These are phyloP conservation scores for Vireo altiloquus DNA, from an alignment of 2,113 vertebrate species.

Conservation along the genomic window DNA sequence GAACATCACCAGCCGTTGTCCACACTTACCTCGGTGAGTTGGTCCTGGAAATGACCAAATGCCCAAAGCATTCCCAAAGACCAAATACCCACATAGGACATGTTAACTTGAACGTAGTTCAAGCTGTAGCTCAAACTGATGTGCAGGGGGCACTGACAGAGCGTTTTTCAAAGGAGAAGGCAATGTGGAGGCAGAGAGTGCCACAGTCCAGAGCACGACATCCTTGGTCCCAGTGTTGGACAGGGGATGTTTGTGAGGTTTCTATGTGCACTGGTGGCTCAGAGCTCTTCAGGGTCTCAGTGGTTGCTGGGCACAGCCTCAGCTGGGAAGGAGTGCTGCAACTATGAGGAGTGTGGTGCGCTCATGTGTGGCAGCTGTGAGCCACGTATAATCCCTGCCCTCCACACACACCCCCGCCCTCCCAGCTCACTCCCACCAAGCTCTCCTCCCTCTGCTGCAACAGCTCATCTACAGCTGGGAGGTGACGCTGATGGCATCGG, in stretches of 20 bases:
- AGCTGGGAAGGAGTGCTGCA: background rate
- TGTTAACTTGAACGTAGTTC: background rate
- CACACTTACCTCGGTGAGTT: background rate
- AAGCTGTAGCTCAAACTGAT: background rate
- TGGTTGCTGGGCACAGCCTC: background rate
- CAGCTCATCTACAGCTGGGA: background rate
- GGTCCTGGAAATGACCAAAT: background rate
- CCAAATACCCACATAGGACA: fast-evolving
- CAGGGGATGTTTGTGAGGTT: background rate
- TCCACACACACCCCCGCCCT: fast-evolving
- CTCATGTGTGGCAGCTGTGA: fast-evolving
- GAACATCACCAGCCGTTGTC: background rate
- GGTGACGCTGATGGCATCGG: fast-evolving
- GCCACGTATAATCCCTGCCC: background rate
- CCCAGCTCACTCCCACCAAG: background rate
- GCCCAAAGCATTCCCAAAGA: background rate
- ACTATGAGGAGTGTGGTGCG: fast-evolving
- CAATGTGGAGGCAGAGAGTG: fast-evolving
- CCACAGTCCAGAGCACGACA: fast-evolving
- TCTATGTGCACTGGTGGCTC: fast-evolving
- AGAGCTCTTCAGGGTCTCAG: background rate
- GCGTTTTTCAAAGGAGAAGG: background rate
- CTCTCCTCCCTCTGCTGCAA: background rate
- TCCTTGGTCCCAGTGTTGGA: background rate
- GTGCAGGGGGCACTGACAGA: background rate